A percentile compares a stretch with the other conserved stretches of the same genome.
Conservation (phyloP, 2,113 vertebrate species). For the Polypterus bichir region DNA sequence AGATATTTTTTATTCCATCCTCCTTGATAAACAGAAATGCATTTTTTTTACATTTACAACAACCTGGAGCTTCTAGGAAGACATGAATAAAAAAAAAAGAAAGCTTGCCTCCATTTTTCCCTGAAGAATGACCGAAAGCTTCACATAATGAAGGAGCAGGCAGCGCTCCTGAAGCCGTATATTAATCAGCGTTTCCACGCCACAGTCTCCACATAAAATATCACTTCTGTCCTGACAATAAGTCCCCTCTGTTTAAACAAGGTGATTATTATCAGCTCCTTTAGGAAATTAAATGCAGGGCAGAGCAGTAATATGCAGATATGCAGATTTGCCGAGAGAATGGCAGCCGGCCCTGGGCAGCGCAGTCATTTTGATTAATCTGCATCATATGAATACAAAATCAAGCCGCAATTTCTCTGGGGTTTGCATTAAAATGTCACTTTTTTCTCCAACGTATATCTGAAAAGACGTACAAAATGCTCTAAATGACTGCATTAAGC, state of each 20-base stretch:
- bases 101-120: neutral
- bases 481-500: conserved; percentile 14
- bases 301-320: conserved; percentile 81
- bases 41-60: no score
- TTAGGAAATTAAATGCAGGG: conserved; percentile 95
- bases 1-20: no score
- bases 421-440: conserved; percentile 55
- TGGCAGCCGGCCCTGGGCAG: conserved; percentile 57
- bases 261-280: conserved; percentile 87
- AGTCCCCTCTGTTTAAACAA: conserved; percentile 80
- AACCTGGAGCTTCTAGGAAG: no score
- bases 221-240: conserved; percentile 64
- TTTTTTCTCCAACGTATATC: conserved; percentile 34
- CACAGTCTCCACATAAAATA: conserved; percentile 35
- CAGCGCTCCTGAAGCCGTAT: conserved; percentile 17
- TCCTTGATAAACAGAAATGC: no score
- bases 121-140: neutral
- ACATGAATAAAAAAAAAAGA: neutral
- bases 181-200: conserved; percentile 37
- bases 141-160: conserved; percentile 25
- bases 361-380: conserved; percentile 78
- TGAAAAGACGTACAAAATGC: conserved; percentile 17
- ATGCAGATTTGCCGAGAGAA: conserved; percentile 80
- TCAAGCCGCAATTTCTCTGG: conserved; percentile 63
- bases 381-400: conserved; percentile 76